Evolutionary conservation across 2,888 invertebrate species (phyloP).

Genomic region (Baronia brevicornis): DNA sequence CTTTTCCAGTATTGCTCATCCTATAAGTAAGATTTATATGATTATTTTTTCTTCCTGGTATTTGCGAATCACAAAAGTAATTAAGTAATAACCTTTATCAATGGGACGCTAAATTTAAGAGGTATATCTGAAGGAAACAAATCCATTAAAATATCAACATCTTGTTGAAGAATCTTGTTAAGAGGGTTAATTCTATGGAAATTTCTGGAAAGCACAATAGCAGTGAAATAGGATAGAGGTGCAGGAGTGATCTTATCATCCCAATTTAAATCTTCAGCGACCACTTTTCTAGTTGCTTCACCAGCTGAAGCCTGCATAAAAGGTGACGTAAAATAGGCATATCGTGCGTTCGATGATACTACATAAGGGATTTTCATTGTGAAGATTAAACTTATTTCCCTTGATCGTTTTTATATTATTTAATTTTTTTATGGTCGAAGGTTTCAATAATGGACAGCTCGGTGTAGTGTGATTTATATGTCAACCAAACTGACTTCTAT

Average conservation of each 20-base stretch:
- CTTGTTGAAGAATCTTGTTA: slow-evolving; percentile 70
- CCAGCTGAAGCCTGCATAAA: slow-evolving; percentile 37
- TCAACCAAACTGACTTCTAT: too few species aligned
- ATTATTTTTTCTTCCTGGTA: neutral
- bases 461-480: too few species aligned
- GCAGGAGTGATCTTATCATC: slow-evolving; percentile 55
- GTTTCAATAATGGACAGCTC: too few species aligned
- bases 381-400: slow-evolving; percentile 6
- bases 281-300: slow-evolving; percentile 44
- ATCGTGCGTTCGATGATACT: slow-evolving; percentile 42
- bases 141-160: slow-evolving; percentile 76
- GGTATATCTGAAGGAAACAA: slow-evolving; percentile 76
- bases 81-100: slow-evolving; percentile 54
- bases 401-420: neutral
- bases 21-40: slow-evolving; percentile 31
- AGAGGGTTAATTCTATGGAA: slow-evolving; percentile 73
- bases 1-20: slow-evolving; percentile 81
- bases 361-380: slow-evolving; percentile 64
- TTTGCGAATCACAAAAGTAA: too few species aligned
- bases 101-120: slow-evolving; percentile 69
- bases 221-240: slow-evolving; percentile 51
- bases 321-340: slow-evolving; percentile 43
- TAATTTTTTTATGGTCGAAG: too few species aligned
- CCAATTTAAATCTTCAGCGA: slow-evolving; percentile 65
- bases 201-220: slow-evolving; percentile 41